Evolutionary conservation across 2,113 vertebrate species (phyloP).

Genomic region (Copsychus sechellarum): DNA sequence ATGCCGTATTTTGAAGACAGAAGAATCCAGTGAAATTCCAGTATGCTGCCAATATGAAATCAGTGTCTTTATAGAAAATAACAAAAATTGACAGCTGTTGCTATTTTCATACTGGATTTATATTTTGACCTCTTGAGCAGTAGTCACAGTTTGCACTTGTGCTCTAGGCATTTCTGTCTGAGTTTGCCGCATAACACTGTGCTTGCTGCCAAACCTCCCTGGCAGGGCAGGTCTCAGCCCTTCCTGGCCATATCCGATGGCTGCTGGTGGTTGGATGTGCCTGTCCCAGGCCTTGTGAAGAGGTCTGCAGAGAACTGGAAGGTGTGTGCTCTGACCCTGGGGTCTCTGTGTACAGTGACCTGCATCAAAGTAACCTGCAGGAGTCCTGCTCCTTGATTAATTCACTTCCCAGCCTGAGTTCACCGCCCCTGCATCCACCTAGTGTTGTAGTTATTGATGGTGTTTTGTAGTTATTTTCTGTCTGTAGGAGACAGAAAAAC

Average conservation of each 20-base stretch:
- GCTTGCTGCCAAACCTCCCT: background rate
- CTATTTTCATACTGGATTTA: background rate
- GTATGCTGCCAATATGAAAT: background rate
- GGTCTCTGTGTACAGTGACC: background rate
- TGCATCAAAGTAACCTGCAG: background rate
- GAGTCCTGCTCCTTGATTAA: background rate
- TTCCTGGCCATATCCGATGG: accelerated
- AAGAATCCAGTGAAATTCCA: background rate
- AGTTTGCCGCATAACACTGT: accelerated
- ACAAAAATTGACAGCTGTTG: background rate
- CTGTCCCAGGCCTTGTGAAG: background rate
- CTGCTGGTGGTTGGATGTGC: background rate
- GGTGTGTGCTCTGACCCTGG: background rate
- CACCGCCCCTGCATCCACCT: background rate
- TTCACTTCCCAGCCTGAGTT: background rate
- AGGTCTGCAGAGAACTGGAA: background rate
- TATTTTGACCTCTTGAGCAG: background rate
- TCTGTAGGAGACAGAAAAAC: background rate
- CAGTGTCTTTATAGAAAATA: background rate
- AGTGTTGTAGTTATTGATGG: background rate
- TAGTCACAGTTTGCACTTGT: background rate
- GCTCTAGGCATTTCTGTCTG: background rate
- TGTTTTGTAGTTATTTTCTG: background rate
- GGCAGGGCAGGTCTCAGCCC: background rate
- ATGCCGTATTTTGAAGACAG: background rate